Base-by-base conservation (phyloP, 1,140 invertebrate genomes). In the Trachymyrmex cornetzi region DNA sequence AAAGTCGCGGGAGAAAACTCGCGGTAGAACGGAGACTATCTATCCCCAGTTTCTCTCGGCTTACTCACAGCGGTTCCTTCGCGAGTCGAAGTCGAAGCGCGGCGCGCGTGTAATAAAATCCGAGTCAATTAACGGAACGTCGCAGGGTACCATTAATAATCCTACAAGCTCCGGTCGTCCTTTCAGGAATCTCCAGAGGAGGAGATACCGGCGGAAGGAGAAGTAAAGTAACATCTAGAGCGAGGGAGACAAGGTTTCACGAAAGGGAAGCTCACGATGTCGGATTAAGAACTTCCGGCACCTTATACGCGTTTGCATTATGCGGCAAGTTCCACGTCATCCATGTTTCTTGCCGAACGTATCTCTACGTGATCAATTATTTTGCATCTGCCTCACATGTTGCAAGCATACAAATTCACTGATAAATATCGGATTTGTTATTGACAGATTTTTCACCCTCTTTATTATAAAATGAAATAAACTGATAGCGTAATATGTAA, bases 61-160 rank as follows among this genome's bases (percentile, higher is more conserved):
- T 24, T 77, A n/a, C 27, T 63, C 67, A 74, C 89, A 88, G 89
- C 87, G 77, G 87, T 87, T 90, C 87, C 88, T 89, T 88, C 38
- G 12, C 67, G 53, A 75, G 57, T 61, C 22, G 74, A 75, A 91
- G 89, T 71, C 66, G 87, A 91, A 89, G 88, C 88, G 91, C 86
- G 87, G 63, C 24, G 59, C 59, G 75, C 91, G 85, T 89, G 91
- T 93, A 94, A 94, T 94, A 93, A 94, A 93, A 93, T 94, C 90
- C 89, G 55, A 93, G 93, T 94, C 93, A 94, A 94, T 94, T 94
- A 94, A 93, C 91, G 89, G 80, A 87, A 93, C 92, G 91, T 91
- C 90, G 86, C 87, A 86, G 66, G 72, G 89, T 92, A 88, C 87
- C 93, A 92, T 94, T 94, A 93, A 93, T 94, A 94, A 93, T 93